These are phyloP conservation scores for Hypomesus transpacificus DNA, from an alignment of 2,113 vertebrate genomes.

Conservation along the genomic window DNA sequence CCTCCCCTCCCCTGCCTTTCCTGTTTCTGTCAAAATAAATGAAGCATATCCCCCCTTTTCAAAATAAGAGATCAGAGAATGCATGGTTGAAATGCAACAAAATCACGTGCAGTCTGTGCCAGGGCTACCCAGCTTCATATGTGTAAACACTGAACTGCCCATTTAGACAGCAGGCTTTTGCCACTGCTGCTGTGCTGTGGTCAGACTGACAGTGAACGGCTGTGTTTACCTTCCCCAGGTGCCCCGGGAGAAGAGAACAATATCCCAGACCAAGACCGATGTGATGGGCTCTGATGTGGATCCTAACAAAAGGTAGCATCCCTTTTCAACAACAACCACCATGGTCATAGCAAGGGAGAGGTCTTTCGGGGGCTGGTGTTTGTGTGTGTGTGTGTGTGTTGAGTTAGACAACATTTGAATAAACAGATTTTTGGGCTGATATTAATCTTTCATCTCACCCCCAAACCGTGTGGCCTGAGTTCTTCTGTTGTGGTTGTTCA, in stretches of 20 bases:
- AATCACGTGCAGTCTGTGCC: not conserved
- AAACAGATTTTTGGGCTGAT: not conserved
- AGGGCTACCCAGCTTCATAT: not conserved
- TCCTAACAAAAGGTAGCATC: slow-evolving; percentile 89
- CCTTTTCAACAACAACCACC: slow-evolving; percentile 23
- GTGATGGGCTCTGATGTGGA: slow-evolving; percentile 87
- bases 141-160: not conserved
- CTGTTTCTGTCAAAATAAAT: too few relatives aligned
- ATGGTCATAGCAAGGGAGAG: not conserved
- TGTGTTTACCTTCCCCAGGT: slow-evolving; percentile 83
- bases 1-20: too few relatives aligned
- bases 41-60: too few relatives aligned
- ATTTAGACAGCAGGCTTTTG: not conserved
- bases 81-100: too few relatives aligned
- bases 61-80: too few relatives aligned
- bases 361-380: not conserved
- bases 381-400: not conserved
- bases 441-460: not conserved
- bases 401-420: not conserved
- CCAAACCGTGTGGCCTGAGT: not conserved
- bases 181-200: not conserved
- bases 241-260: slow-evolving; percentile 88
- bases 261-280: slow-evolving; percentile 84
- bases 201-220: slow-evolving; percentile 34
- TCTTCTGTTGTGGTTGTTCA: not conserved